A percentile compares a stretch with the other conserved stretches of the same genome.
These are phyloP conservation scores for Hyposmocoma kahamanoa DNA, from an alignment of 1,140 invertebrate species.

Conservation along the genomic window DNA sequence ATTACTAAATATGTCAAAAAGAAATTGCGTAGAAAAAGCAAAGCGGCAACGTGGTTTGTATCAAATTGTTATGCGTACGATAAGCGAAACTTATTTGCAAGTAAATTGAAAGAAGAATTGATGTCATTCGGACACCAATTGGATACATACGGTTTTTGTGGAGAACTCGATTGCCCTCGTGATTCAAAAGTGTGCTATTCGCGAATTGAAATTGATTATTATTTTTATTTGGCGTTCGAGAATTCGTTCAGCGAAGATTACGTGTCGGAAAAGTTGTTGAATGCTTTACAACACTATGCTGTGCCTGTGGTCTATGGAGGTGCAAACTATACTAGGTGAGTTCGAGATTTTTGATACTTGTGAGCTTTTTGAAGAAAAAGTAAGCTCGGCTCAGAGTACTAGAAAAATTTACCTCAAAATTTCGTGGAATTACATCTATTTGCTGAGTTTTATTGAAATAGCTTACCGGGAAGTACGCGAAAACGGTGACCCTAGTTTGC, in stretches of 20 bases:
- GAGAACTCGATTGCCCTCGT: conserved; percentile 27
- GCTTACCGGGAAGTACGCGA: no score
- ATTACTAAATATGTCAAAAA: conserved; percentile 21
- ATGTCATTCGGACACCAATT: conserved; percentile 42
- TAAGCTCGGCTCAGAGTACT: no score
- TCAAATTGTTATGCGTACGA: conserved; percentile 74
- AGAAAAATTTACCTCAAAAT: no score
- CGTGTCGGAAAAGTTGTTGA: conserved; percentile 63
- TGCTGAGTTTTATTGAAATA: no score
- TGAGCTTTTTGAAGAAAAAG: no score
- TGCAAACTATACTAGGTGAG: conserved; percentile 43
- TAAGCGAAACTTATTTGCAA: conserved; percentile 71
- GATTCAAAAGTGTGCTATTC: conserved; percentile 43
- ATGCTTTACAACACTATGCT: conserved; percentile 1
- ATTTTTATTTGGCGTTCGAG: conserved; percentile 80
- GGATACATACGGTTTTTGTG: conserved; percentile 80
- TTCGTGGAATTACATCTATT: no score
- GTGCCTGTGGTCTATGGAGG: conserved; percentile 15
- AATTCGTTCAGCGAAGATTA: conserved; percentile 75
- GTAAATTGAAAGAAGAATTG: conserved; percentile 73
- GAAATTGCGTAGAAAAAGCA: conserved; percentile 39
- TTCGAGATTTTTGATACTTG: no score
- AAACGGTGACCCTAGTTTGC: no score
- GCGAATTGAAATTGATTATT: conserved; percentile 64
- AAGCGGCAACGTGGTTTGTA: conserved; percentile 74